Conservation (phyloP, 2,888 invertebrate species). For the Drosophila colorata region DNA sequence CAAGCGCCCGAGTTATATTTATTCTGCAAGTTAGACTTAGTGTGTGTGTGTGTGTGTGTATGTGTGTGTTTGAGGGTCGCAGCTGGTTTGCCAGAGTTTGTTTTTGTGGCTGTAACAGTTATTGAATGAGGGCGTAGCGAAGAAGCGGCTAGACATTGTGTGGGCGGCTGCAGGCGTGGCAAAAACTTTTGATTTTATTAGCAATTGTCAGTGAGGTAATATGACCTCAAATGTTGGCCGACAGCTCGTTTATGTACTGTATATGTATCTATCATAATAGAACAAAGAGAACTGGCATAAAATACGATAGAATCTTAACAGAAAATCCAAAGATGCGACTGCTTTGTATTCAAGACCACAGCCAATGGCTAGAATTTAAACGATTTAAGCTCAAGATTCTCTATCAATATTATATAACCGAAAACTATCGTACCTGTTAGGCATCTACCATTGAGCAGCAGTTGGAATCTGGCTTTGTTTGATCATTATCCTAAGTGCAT, state of each 20-base stretch:
- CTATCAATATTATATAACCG: background rate
- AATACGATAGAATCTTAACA: background rate
- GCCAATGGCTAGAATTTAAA: no score
- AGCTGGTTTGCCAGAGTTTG: conserved; percentile 64
- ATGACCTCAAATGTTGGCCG: conserved; percentile 43
- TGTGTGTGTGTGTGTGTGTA: background rate
- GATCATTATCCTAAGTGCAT: conserved; percentile 1
- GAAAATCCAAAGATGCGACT: no score
- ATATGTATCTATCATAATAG: conserved; percentile 14
- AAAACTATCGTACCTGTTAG: no score
- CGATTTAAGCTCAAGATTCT: background rate
- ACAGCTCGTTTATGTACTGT: conserved; percentile 16
- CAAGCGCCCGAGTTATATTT: conserved; percentile 67
- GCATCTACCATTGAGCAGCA: background rate
- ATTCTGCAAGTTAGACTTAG: conserved; percentile 61
- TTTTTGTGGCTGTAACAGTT: conserved; percentile 55
- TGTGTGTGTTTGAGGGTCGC: conserved; percentile 41
- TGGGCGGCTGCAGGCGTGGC: conserved; percentile 29
- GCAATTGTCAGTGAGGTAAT: conserved; percentile 65
- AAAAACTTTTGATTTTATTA: conserved; percentile 77
- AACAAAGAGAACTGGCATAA: conserved; percentile 32
- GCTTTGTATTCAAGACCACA: background rate
- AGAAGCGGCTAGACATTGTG: conserved; percentile 36
- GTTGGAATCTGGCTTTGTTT: background rate
- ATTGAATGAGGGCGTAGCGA: conserved; percentile 56